Evolutionary conservation across 2,888 invertebrate genomes (phyloP).

Genomic region (Scrobipalpa costella): DNA sequence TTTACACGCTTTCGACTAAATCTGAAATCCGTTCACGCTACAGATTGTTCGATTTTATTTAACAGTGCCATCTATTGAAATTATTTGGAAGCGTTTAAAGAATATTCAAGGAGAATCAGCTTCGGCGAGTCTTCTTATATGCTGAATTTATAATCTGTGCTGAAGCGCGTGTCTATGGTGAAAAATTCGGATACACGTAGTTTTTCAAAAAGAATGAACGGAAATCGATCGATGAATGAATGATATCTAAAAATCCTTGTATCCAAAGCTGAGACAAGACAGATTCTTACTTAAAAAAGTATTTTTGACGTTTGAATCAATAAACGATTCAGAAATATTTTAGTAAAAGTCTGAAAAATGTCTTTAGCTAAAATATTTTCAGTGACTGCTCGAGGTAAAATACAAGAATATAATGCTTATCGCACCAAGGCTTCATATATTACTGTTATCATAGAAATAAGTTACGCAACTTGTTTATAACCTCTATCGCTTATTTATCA

Average conservation of each 20-base stretch:
- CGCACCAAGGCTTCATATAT: not conserved
- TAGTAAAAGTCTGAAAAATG: constrained; percentile 51
- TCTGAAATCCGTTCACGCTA: too few species aligned
- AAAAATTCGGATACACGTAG: not conserved
- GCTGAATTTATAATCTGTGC: not conserved
- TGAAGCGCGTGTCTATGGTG: not conserved
- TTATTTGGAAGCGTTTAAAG: too few species aligned
- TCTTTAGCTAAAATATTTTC: constrained; percentile 79
- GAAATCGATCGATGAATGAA: not conserved
- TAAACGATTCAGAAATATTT: constrained; percentile 13
- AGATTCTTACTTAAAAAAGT: constrained; percentile 1
- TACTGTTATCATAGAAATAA: not conserved
- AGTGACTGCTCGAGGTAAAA: constrained; percentile 68
- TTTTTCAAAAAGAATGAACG: not conserved
- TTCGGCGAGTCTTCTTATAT: too few species aligned
- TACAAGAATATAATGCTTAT: not conserved
- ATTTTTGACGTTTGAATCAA: constrained; percentile 25
- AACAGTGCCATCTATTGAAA: too few species aligned
- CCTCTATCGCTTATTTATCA: constrained; percentile 54
- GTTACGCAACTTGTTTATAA: constrained; percentile 75
- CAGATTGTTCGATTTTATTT: too few species aligned
- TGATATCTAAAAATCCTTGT: not conserved
- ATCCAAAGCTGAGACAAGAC: not conserved
- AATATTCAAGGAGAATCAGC: too few species aligned
- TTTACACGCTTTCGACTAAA: too few species aligned